Conservation (phyloP, 1,140 invertebrate genomes). For the Drosophila micromelanica region DNA sequence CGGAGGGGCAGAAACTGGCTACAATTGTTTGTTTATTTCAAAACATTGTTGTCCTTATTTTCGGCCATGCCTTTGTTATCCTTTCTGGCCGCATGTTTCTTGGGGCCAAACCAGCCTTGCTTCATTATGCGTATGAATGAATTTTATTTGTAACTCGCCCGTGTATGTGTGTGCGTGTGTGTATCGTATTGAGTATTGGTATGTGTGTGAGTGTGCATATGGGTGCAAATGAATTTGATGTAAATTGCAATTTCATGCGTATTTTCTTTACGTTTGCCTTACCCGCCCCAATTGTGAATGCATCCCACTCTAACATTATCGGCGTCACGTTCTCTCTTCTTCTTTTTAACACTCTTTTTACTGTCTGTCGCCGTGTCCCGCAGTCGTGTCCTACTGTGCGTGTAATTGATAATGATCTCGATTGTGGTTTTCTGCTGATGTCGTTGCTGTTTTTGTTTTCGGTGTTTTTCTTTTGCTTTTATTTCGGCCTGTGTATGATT, state of each 20-base stretch:
- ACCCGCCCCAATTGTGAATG: constrained; percentile 4
- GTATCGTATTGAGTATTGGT: constrained; percentile 6
- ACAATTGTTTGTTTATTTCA: constrained; percentile 81
- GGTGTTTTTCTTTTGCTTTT: constrained; percentile 55
- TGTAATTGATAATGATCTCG: constrained; percentile 82
- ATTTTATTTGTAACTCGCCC: constrained; percentile 73
- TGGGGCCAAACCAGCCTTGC: constrained; percentile 52
- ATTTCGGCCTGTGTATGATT: constrained; percentile 35
- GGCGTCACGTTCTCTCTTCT: background rate
- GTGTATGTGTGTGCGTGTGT: constrained; percentile 22
- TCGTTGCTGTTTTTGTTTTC: constrained; percentile 44
- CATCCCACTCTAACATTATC: constrained; percentile 11
- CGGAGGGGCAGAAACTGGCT: constrained; percentile 22
- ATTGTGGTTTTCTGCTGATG: constrained; percentile 67
- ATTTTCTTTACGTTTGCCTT: constrained; percentile 71
- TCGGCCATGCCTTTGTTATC: constrained; percentile 67
- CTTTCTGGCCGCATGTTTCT: constrained; percentile 50
- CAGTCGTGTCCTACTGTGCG: constrained; percentile 72
- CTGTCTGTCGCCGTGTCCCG: constrained; percentile 47
- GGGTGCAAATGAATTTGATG: constrained; percentile 81
- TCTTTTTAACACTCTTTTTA: constrained; percentile 10
- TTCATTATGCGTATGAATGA: constrained; percentile 82
- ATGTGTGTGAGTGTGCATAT: constrained; percentile 56
- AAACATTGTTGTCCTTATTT: constrained; percentile 81
- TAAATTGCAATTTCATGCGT: constrained; percentile 83